Percentiles rank a stretch among this genome's conserved stretches.
Evolutionary conservation across 2,113 vertebrate species (phyloP).

Genomic region (Callocephalon fimbriatum): DNA sequence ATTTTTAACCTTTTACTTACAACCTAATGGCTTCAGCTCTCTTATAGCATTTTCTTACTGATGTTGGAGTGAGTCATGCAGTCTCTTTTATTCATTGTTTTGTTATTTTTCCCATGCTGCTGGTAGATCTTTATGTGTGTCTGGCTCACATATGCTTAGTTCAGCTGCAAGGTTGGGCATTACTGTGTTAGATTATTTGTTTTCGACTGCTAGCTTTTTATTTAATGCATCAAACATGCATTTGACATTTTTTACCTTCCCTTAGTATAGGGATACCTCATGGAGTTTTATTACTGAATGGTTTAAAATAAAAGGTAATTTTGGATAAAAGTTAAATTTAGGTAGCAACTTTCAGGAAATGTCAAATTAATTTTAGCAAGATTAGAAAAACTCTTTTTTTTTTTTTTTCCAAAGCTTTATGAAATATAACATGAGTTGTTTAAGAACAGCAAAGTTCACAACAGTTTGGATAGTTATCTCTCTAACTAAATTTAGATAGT

Average conservation of each 20-base stretch:
- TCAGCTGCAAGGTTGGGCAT: not conserved
- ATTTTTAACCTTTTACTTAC: slow-evolving; percentile 30
- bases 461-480: not conserved
- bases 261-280: not conserved
- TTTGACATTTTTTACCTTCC: not conserved
- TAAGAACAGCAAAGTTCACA: not conserved
- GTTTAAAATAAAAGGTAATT: not conserved
- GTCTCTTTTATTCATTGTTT: not conserved
- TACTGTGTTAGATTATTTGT: not conserved
- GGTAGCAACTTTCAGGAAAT: not conserved
- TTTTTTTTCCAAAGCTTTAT: not conserved
- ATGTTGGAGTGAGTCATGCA: not conserved
- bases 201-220: not conserved
- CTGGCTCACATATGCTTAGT: not conserved
- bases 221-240: not conserved
- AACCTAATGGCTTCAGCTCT: not conserved
- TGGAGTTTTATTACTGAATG: not conserved
- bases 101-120: not conserved
- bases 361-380: not conserved
- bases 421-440: accelerated
- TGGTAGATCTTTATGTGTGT: not conserved
- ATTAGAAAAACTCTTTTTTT: not conserved
- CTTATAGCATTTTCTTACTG: not conserved
- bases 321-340: not conserved
- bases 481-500: not conserved